Base-by-base conservation (phyloP, 2,797 vertebrate genomes). In the Paedocypris micromegethes region DNA sequence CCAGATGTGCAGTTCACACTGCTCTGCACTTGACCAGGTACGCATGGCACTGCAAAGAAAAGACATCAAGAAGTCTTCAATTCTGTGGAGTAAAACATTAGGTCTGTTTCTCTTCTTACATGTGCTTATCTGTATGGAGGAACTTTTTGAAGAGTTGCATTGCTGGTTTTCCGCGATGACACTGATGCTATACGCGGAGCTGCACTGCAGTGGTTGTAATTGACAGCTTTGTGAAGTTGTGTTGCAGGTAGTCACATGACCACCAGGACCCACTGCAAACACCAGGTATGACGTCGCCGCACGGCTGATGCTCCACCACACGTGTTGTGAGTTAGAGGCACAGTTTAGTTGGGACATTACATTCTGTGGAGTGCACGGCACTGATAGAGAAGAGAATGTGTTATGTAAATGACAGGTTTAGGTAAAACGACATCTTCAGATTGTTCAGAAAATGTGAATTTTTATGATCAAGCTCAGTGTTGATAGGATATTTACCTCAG, bases 211-310 rank as follows among this genome's bases (percentile, higher is more conserved):
- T n/a, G 44, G 39, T 56, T 55, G 44, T 53, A 65, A 53, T n/a
- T 23, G 54, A 45, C 67, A 69, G 7, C 37, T 37, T 6, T 47
- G 38, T 0, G 9, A 2, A 5, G 64, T 48, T 3, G 52, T 52
- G 38, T 56, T 65, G 52, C 64, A 65, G 6, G 44, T 9, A 8
- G n/a, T 47, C n/a, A 23, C n/a, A 9, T 38, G 52, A 41, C 64
- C 53, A 5, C 23, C 88, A 64, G 68, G 82, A 5, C 75, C 79
- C 3, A 80, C 77, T 43, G 84, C 83, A 23, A 82, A 82, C 67
- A 86, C 78, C 74, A 88, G 78, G 0, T 79, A 64, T 2, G 84
- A 86, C 0, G 61, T 73, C 38, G 67, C 67, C 38, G 58, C 58
- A 0, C 5, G 44, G 58, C 67, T 61, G n/a, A 41, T 23, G 45